Percentiles rank a stretch among this genome's conserved stretches.
Conservation (phyloP, 1,140 invertebrate species). For the Zaprionus gabonicus region DNA sequence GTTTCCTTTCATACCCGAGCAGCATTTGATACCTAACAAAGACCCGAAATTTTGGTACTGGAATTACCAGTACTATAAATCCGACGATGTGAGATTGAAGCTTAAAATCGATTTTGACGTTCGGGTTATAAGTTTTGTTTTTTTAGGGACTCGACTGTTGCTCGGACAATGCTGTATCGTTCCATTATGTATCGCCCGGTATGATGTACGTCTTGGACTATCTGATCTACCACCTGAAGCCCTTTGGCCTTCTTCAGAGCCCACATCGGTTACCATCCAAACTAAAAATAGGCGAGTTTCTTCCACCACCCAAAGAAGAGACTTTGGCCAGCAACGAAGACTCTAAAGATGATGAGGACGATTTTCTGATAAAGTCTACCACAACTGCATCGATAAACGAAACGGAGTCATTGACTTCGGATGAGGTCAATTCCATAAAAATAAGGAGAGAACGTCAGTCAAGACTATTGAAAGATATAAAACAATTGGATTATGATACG, state of each 20-base stretch:
- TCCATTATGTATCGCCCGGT: slow-evolving; percentile 96
- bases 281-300: slow-evolving; percentile 55
- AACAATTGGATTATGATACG: too few species aligned
- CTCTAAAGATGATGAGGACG: slow-evolving; percentile 2
- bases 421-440: background rate
- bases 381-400: background rate
- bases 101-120: background rate
- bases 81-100: slow-evolving; percentile 89
- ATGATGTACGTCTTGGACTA: slow-evolving; percentile 98
- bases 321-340: background rate
- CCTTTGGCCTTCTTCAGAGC: slow-evolving; percentile 89
- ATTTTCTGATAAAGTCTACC: background rate
- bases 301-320: slow-evolving; percentile 52
- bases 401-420: background rate
- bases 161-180: slow-evolving; percentile 98
- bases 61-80: slow-evolving; percentile 96
- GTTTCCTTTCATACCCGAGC: slow-evolving; percentile 96
- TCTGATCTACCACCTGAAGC: slow-evolving; percentile 96
- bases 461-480: too few species aligned
- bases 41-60: slow-evolving; percentile 96
- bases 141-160: slow-evolving; percentile 95
- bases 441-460: background rate
- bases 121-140: background rate
- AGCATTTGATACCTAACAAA: slow-evolving; percentile 94
- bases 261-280: slow-evolving; percentile 56